Percentiles rank a stretch among this genome's conserved stretches.
Conservation (phyloP, 2,888 invertebrate species). For the Catocala sponsa region DNA sequence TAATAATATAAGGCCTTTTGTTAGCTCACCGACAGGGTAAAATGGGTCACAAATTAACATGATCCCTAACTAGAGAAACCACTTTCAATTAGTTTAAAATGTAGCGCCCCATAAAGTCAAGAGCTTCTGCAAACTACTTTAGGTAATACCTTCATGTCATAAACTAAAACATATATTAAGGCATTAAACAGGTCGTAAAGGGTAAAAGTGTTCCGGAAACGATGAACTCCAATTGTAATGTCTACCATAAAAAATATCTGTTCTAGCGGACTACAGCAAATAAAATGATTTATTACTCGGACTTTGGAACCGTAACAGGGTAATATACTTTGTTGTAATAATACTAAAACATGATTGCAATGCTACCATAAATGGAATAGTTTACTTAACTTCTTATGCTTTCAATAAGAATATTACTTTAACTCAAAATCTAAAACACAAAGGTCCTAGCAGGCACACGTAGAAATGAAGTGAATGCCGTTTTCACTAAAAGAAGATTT, state of each 20-base stretch:
- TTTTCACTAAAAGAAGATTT: no score
- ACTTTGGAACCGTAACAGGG: background rate
- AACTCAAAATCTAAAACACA: no score
- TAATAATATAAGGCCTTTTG: no score
- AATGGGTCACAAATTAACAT: constrained; percentile 2
- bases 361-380: no score
- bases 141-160: constrained; percentile 34
- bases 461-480: no score
- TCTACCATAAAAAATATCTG: constrained; percentile 17
- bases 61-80: background rate
- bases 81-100: constrained; percentile 14
- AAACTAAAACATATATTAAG: constrained; percentile 40
- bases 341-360: no score
- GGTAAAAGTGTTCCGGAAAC: constrained; percentile 17
- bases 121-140: constrained; percentile 34
- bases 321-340: no score
- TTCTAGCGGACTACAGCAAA: background rate
- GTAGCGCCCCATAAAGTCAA: constrained; percentile 12
- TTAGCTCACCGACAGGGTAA: background rate
- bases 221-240: constrained; percentile 16
- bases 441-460: no score
- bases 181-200: constrained; percentile 32
- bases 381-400: no score
- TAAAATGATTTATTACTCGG: background rate
- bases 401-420: no score